Percentiles rank a stretch among this genome's conserved stretches.
Conservation (phyloP, 2,113 vertebrate genomes). For the Columbina picui region DNA sequence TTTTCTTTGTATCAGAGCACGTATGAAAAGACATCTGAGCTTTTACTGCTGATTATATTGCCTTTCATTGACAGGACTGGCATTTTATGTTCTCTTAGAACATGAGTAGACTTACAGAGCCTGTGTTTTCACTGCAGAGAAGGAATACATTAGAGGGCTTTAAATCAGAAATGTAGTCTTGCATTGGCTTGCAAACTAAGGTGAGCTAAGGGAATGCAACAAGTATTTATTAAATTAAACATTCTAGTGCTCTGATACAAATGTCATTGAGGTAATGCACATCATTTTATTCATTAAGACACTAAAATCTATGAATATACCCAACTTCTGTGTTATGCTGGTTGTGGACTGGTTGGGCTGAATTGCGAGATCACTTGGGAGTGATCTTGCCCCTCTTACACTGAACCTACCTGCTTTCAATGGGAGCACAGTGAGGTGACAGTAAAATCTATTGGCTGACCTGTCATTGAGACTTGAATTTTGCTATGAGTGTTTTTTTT, state of each 20-base stretch:
- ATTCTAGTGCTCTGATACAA: not conserved
- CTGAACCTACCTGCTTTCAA: not conserved
- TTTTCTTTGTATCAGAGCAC: not conserved
- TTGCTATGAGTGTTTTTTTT: not conserved
- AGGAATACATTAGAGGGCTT: not conserved
- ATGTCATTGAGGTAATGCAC: not conserved
- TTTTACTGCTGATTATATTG: slow-evolving; percentile 1
- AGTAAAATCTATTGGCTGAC: not conserved
- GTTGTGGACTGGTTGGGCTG: not conserved
- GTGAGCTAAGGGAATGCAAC: not conserved
- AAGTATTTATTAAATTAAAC: slow-evolving; percentile 4
- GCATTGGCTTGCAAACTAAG: not conserved
- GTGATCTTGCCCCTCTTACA: not conserved
- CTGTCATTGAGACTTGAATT: not conserved
- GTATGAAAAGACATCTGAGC: not conserved
- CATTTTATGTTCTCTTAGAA: slow-evolving; percentile 5
- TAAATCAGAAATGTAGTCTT: not conserved
- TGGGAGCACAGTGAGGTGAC: not conserved
- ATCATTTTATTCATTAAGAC: not conserved
- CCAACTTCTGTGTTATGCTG: not conserved
- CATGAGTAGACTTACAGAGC: not conserved
- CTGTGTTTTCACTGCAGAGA: not conserved
- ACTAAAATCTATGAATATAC: not conserved
- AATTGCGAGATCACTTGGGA: not conserved
- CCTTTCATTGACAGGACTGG: not conserved